Base-by-base conservation (phyloP, 2,888 invertebrate genomes). In the Tetramorium bicarinatum region DNA sequence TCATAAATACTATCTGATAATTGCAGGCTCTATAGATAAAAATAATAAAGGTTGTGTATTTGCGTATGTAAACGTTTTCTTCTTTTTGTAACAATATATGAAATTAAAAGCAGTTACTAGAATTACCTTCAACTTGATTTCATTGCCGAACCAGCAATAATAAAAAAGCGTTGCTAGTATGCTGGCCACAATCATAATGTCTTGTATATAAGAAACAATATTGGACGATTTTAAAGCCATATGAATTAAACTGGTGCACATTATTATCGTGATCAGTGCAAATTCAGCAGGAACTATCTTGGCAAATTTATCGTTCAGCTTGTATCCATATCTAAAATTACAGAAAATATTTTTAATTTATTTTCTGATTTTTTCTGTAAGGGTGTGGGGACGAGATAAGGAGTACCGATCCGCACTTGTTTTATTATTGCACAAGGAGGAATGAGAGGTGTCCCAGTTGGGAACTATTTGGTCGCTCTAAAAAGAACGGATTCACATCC, bases 121-220 rank as follows among this genome's bases (percentile, higher is more conserved):
- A 62, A 38, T 0, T 62, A 76, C 84, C 82, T 77, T 67, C 1
- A 83, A 15, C 21, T 80, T 83, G 8, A 80, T 56, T 80, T 83
- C 72, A 47, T 80, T 83, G 0, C 83, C 83, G 3, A 69, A 83
- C 83, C 83, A 83, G n/a, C 83, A 83, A 7, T 80, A 83, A 13
- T 80, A 64, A 64, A 80, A 83, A 29, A 83, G 72, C 9, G 80
- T 66, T 29, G 66, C 49, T n/a, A 83, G 3, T n/a, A 64, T 38
- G 9, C 11, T 18, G 29, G 75, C 52, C 7, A 81, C 9, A 15
- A 75, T 9, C 75, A 74, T 75, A 13, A 41, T 7, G 18, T 62
- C 34, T 7, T 64, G 62, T 76, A 76, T 21, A 25, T 56, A 72
- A 38, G 21, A 76, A 38, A 7, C 4, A 4, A 3, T 25, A 21